These are phyloP conservation scores for Cinclus cinclus DNA, from an alignment of 2,113 vertebrate species.

Conservation along the genomic window DNA sequence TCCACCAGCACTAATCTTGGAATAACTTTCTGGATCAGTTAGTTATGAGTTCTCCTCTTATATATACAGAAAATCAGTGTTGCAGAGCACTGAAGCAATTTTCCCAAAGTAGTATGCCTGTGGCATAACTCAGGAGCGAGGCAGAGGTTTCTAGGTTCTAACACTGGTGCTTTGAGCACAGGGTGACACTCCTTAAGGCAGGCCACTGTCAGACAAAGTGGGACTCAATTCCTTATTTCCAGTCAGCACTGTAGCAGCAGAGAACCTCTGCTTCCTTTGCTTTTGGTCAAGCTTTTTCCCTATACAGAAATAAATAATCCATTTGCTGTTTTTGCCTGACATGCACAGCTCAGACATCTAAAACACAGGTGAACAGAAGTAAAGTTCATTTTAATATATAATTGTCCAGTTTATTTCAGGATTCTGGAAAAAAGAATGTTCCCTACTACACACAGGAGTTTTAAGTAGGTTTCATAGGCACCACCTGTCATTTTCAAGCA, in stretches of 20 bases:
- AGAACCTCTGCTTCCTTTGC: not conserved
- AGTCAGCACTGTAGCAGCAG: not conserved
- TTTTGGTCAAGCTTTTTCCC: not conserved
- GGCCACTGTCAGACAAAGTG: not conserved
- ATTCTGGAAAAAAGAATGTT: conserved; percentile 8
- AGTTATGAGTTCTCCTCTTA: not conserved
- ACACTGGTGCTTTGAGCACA: not conserved
- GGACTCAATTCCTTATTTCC: not conserved
- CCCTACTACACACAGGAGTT: not conserved
- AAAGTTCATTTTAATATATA: conserved; percentile 32
- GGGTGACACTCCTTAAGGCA: not conserved
- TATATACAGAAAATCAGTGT: not conserved
- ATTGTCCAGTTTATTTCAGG: conserved; percentile 37
- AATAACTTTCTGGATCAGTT: not conserved
- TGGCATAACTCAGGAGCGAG: not conserved
- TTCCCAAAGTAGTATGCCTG: not conserved
- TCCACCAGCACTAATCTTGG: not conserved
- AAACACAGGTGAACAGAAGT: conserved; percentile 24
- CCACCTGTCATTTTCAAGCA: not conserved
- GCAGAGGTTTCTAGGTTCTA: not conserved
- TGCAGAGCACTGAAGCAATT: not conserved
- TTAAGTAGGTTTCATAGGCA: not conserved
- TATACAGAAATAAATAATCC: conserved; percentile 47
- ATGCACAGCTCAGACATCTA: not conserved
- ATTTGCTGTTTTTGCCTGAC: conserved; percentile 16